A percentile compares a stretch with the other conserved stretches of the same genome.
These are phyloP conservation scores for Carcharodon carcharias DNA, from an alignment of 2,797 vertebrate genomes.

Conservation along the genomic window DNA sequence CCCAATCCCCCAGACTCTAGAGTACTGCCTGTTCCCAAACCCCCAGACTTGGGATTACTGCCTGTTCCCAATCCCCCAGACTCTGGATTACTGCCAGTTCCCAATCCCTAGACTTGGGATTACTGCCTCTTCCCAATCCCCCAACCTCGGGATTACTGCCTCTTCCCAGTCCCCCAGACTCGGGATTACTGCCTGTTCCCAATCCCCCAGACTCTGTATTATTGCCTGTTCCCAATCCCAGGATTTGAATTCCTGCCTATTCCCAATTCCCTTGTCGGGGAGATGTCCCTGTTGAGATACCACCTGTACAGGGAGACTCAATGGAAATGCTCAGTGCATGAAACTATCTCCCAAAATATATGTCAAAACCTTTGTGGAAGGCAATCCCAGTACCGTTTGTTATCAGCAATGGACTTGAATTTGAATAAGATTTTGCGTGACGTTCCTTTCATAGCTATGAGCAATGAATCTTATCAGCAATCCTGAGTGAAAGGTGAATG, in stretches of 20 bases:
- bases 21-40: too few species aligned
- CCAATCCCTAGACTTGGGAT: too few species aligned
- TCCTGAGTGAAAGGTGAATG: not conserved
- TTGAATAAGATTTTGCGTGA: not conserved
- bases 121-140: too few species aligned
- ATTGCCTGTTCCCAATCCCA: not conserved
- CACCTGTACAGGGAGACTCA: not conserved
- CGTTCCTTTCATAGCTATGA: not conserved
- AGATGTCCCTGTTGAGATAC: not conserved
- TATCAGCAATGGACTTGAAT: not conserved
- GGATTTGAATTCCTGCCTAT: not conserved
- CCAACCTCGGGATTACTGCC: too few species aligned
- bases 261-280: not conserved
- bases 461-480: not conserved
- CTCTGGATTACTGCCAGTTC: too few species aligned
- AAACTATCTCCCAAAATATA: not conserved
- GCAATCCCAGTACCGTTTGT: not conserved
- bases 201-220: not conserved
- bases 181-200: not conserved
- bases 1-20: too few species aligned
- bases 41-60: too few species aligned
- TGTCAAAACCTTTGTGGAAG: not conserved
- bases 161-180: not conserved
- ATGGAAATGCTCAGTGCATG: not conserved
- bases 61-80: too few species aligned